A percentile compares a stretch with the other conserved stretches of the same genome.
phyloP scores from a whole-genome alignment of 2,113 vertebrate genomes.

The Rhinogobius similis region DNA sequence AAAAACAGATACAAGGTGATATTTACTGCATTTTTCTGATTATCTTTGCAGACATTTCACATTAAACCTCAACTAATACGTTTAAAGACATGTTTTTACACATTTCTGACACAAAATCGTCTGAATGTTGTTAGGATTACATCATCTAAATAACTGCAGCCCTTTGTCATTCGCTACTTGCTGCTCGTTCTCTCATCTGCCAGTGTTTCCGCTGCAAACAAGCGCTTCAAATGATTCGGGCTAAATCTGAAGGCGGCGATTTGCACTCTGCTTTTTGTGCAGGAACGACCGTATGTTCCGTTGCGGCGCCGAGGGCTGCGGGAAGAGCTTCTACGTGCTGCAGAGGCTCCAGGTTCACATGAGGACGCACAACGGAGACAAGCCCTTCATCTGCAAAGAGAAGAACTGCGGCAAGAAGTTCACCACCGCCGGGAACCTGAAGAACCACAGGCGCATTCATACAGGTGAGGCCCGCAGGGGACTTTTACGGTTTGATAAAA shows the following conservation, averaged over 20 bases:
- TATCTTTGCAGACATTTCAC: too few species aligned
- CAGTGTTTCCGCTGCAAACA: too few species aligned
- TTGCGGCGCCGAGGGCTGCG: conserved; percentile 94
- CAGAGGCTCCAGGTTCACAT: conserved; percentile 98
- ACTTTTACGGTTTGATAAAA: too few species aligned
- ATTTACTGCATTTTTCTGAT: too few species aligned
- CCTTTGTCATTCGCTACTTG: too few species aligned
- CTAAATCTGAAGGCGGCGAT: not conserved
- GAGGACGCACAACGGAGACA: conserved; percentile 98
- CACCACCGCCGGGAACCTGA: conserved; percentile 96
- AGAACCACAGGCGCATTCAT: conserved; percentile 94
- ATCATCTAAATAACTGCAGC: too few species aligned
- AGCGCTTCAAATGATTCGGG: not conserved
- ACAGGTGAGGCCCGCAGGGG: conserved; percentile 85
- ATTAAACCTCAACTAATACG: too few species aligned
- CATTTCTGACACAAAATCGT: too few species aligned
- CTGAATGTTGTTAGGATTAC: too few species aligned
- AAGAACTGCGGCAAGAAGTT: conserved; percentile 95
- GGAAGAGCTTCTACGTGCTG: conserved; percentile 97
- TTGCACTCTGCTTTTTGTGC: not conserved
- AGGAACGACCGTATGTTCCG: conserved; percentile 96
- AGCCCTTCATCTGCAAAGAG: conserved; percentile 93
- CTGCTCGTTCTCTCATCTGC: too few species aligned
- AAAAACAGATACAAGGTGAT: too few species aligned
- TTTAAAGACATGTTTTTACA: too few species aligned